Base-by-base conservation (phyloP, 2,888 invertebrate species). In the Trichacis sp. region DNA sequence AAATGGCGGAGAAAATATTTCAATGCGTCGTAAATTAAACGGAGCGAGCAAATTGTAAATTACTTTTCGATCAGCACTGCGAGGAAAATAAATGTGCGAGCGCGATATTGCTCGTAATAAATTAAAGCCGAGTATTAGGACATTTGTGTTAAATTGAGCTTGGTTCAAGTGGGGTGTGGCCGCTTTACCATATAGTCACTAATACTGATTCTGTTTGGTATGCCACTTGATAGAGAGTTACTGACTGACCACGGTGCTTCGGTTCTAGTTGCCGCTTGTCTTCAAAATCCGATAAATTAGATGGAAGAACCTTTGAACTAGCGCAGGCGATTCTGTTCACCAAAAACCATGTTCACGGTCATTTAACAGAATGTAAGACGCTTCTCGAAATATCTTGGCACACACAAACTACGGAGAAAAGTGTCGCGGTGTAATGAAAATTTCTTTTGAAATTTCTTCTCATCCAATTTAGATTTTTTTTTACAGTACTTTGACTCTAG, bases 191-290 rank as follows among this genome's bases (percentile, higher is more conserved):
- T 71, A 71, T 69, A 68, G 66, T 51, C 72, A 49, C 70, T 70
- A 71, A 75, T 76, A 69, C 65, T 61, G 73, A 71, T 73, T 72
- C 70, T 69, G 73, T 74, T 73, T 73, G 74, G 71, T 62, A 63
- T 57, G 61, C 68, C 72, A 59, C 50, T 43, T 43, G 43, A 72
- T 70, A 58, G 70, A 70, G 71, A 68, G 65, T 59, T 60, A 58
- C 63, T 59, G 56, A 66, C 67, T 19, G 43, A 43, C 43, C 43
- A 43, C 18, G 8, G 43, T 18, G 19, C 14, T 19, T 43, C 19
- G 43, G 43, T 43, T 43, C 15, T 8, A 48, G 24, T 48, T 48
- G 48, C 15, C 4, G 14, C 12, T 14, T 14, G 15, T 2, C 17
- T 48, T 20, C 48, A 29, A 24, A 46, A 48, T 48, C 4, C 48